Percentiles rank a stretch among this genome's conserved stretches.
phyloP scores from a whole-genome alignment of 1,140 invertebrate genomes.

The Lucilia cuprina region DNA sequence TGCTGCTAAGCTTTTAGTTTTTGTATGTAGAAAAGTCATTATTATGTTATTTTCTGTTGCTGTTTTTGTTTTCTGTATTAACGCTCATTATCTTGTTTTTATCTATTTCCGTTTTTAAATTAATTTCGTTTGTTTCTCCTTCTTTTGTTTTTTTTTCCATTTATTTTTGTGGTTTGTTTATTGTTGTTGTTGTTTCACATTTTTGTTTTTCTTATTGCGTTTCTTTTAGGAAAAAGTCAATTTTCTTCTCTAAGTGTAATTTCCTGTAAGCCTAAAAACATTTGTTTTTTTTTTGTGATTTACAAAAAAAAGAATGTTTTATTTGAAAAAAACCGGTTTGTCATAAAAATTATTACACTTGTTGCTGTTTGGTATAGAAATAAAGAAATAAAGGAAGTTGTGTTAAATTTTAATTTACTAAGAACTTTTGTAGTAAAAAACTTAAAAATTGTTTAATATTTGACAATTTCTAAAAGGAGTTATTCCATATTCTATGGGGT shows the following conservation, averaged over 20 bases:
- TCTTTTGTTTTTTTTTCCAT: constrained; percentile 56
- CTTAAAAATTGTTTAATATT: too few species aligned
- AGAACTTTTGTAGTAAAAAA: too few species aligned
- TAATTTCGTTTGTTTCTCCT: constrained; percentile 42
- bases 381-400: not conserved
- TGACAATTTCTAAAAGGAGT: too few species aligned
- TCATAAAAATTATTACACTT: not conserved
- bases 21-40: not conserved
- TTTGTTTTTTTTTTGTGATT: not conserved
- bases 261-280: not conserved
- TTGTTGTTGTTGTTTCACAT: not conserved
- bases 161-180: constrained; percentile 29
- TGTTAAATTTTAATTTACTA: too few species aligned
- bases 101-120: constrained; percentile 36
- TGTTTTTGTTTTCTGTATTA: not conserved
- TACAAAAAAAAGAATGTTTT: not conserved
- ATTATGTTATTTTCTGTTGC: constrained; percentile 16
- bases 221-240: not conserved
- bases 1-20: not conserved
- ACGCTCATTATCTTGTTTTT: constrained; percentile 31
- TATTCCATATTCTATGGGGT: too few species aligned
- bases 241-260: not conserved
- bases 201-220: not conserved
- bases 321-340: not conserved
- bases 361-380: not conserved